Conservation (phyloP, 1,140 invertebrate species). For the Halesus radiatus region DNA sequence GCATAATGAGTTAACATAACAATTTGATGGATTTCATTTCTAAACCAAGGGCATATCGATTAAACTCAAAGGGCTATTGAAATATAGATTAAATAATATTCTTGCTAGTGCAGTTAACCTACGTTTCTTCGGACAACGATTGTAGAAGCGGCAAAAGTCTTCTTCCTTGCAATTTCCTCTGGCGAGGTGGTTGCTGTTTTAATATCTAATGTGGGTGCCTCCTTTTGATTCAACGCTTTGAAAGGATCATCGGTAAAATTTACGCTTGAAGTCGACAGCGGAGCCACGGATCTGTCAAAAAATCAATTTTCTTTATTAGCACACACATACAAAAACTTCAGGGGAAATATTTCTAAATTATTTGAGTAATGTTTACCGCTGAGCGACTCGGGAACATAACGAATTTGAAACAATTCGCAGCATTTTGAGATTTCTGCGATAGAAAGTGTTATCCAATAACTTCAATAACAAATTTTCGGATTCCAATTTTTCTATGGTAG, state of each 20-base stretch:
- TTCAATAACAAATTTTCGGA: background rate
- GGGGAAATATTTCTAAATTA: too few species aligned
- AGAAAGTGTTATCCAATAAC: slow-evolving; percentile 36
- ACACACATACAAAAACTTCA: too few species aligned
- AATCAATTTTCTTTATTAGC: background rate
- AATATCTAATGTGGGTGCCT: slow-evolving; percentile 69
- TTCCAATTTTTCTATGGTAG: too few species aligned
- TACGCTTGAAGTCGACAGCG: slow-evolving; percentile 60
- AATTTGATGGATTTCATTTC: too few species aligned
- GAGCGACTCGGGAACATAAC: slow-evolving; percentile 2
- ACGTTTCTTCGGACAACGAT: slow-evolving; percentile 72
- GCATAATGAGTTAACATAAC: too few species aligned
- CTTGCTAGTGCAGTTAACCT: slow-evolving; percentile 36
- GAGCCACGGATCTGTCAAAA: slow-evolving; percentile 60
- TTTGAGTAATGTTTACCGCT: slow-evolving; percentile 6
- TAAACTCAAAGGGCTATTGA: too few species aligned
- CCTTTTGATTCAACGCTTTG: slow-evolving; percentile 58
- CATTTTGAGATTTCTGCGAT: slow-evolving; percentile 16
- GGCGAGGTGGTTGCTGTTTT: slow-evolving; percentile 68
- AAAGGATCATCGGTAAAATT: slow-evolving; percentile 59
- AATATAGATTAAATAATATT: too few species aligned
- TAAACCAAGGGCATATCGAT: too few species aligned
- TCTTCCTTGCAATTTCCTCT: slow-evolving; percentile 69
- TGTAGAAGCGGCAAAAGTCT: slow-evolving; percentile 65
- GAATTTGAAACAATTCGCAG: slow-evolving; percentile 35